phyloP scores from a whole-genome alignment of 2,113 vertebrate genomes.

The Heliornis fulica region DNA sequence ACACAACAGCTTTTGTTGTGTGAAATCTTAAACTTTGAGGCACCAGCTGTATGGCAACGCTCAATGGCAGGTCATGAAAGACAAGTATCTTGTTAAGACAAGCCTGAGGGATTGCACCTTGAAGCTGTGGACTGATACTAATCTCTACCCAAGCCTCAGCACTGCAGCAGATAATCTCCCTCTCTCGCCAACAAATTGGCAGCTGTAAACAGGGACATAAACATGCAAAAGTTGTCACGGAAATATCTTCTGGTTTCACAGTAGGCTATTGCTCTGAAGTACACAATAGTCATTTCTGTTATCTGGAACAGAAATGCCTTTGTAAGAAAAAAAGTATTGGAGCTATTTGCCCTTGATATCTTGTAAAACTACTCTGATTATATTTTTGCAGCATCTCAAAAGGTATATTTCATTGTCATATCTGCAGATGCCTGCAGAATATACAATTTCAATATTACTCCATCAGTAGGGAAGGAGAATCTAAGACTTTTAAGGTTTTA shows the following conservation, averaged over 20 bases:
- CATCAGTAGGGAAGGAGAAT: neutral
- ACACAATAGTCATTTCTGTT: neutral
- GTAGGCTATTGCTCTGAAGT: neutral
- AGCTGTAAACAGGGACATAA: neutral
- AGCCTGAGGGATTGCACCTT: neutral
- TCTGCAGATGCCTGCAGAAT: neutral
- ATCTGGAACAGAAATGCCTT: neutral
- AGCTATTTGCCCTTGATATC: neutral
- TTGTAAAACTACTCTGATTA: neutral
- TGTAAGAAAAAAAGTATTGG: neutral
- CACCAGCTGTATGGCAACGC: neutral
- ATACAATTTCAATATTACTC: neutral
- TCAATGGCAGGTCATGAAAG: neutral
- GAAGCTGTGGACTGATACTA: rapidly evolving
- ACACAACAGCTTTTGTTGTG: neutral
- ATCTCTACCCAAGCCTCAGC: neutral
- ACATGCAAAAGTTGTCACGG: neutral
- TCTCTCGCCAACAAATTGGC: neutral
- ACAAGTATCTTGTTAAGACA: neutral
- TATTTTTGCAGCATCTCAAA: neutral
- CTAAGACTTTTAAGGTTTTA: neutral
- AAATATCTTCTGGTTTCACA: neutral
- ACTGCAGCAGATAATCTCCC: neutral
- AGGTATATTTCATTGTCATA: neutral
- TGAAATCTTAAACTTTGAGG: neutral